A percentile compares a stretch with the other conserved stretches of the same genome.
These are phyloP conservation scores for Synanthedon andrenaeformis DNA, from an alignment of 2,888 invertebrate genomes.

Conservation along the genomic window DNA sequence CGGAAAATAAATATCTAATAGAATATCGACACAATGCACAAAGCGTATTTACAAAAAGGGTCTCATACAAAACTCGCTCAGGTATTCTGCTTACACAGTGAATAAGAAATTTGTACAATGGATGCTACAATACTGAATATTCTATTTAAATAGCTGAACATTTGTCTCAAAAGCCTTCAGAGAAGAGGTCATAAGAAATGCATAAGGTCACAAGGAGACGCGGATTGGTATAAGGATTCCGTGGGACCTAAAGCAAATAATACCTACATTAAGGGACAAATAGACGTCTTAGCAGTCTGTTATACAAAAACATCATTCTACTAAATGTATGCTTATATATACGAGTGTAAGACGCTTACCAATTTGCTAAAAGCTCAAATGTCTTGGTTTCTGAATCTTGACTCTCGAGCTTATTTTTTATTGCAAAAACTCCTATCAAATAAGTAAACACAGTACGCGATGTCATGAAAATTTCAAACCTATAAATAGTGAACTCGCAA, in stretches of 20 bases:
- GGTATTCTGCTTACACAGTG: slow-evolving; percentile 47
- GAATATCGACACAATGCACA: background rate
- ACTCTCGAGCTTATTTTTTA: no score
- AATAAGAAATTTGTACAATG: slow-evolving; percentile 54
- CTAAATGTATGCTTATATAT: no score
- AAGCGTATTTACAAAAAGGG: slow-evolving; percentile 23
- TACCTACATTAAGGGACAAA: slow-evolving; percentile 17
- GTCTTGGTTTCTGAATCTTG: no score
- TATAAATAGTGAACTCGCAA: no score
- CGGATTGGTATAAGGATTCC: slow-evolving; percentile 28
- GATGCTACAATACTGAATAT: slow-evolving; percentile 55
- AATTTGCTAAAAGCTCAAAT: no score
- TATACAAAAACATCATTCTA: no score
- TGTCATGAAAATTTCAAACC: no score
- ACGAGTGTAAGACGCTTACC: no score
- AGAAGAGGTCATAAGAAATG: slow-evolving; percentile 50
- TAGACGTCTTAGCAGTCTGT: background rate
- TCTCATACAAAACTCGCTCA: slow-evolving; percentile 22
- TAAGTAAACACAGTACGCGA: no score
- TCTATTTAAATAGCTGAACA: slow-evolving; percentile 56
- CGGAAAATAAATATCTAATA: background rate
- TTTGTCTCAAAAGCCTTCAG: slow-evolving; percentile 55
- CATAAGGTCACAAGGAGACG: slow-evolving; percentile 34
- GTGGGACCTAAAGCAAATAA: slow-evolving; percentile 24
- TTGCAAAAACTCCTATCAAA: no score